phyloP scores from a whole-genome alignment of 2,797 vertebrate species.

The Enteromius afrohamiltoni region DNA sequence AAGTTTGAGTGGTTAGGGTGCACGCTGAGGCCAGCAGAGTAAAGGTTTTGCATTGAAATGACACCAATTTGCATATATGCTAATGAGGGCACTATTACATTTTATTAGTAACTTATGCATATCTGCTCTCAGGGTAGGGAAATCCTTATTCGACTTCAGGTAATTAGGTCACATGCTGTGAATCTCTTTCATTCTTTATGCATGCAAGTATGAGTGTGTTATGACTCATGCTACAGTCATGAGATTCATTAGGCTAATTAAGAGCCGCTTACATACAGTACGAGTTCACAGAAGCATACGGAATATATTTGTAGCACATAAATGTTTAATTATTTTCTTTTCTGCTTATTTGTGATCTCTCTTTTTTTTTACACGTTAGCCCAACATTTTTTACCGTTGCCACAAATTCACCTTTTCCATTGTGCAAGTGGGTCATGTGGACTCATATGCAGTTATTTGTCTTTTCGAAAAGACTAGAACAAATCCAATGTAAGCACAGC shows the following conservation, averaged over 20 bases:
- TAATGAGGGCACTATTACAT: conserved; percentile 74
- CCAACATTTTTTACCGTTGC: not conserved
- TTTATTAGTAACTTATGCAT: conserved; percentile 68
- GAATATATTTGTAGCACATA: conserved; percentile 20
- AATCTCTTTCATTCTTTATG: conserved; percentile 25
- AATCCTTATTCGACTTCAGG: conserved; percentile 52
- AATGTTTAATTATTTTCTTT: conserved; percentile 9
- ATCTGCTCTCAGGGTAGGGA: conserved; percentile 62
- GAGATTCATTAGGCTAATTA: conserved; percentile 32
- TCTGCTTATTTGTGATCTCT: conserved; percentile 2
- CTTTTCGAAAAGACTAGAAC: conserved; percentile 62
- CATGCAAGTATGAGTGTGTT: conserved; percentile 2
- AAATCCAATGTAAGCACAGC: conserved; percentile 57
- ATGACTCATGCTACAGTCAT: conserved; percentile 20
- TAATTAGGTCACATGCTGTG: conserved; percentile 41
- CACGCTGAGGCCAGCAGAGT: conserved; percentile 71
- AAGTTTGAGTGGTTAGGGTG: conserved; percentile 70
- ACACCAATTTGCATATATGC: conserved; percentile 78
- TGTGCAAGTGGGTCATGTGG: conserved; percentile 37
- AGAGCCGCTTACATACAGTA: conserved; percentile 23
- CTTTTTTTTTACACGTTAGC: not conserved
- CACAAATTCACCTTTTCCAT: not conserved
- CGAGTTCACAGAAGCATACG: not conserved
- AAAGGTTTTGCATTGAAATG: conserved; percentile 69
- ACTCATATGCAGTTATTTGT: conserved; percentile 45